Conservation (phyloP, 2,113 vertebrate genomes). For the Channa maculata region DNA sequence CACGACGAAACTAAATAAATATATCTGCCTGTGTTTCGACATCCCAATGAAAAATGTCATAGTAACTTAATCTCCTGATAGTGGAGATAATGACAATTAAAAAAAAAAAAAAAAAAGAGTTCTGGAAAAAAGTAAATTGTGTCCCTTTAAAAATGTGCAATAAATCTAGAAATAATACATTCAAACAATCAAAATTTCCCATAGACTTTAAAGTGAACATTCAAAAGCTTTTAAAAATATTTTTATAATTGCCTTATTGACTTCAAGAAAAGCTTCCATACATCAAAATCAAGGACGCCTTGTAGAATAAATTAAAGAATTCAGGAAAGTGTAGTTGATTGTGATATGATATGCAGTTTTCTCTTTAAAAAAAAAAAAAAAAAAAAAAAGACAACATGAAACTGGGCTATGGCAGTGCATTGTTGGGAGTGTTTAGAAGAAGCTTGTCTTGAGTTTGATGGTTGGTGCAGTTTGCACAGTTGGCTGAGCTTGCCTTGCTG, state of each 20-base stretch:
- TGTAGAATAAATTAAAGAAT: slow-evolving; percentile 69
- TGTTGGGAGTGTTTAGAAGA: slow-evolving; percentile 86
- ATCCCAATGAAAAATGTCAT: slow-evolving; percentile 8
- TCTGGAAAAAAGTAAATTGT: background rate
- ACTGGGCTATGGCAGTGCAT: slow-evolving; percentile 13
- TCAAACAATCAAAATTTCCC: slow-evolving; percentile 44
- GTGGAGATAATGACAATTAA: slow-evolving; percentile 1
- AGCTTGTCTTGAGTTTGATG: slow-evolving; percentile 98
- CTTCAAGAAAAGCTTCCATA: slow-evolving; percentile 22
- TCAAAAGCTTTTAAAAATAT: slow-evolving; percentile 63
- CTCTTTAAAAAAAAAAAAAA: slow-evolving; percentile 35
- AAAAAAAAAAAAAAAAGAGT: background rate
- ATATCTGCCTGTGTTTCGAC: slow-evolving; percentile 7
- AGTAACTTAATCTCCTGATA: background rate
- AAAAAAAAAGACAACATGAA: slow-evolving; percentile 25
- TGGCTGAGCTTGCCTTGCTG: slow-evolving; percentile 89
- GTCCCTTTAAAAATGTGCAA: slow-evolving; percentile 53
- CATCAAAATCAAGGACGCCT: slow-evolving; percentile 30
- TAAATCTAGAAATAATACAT: slow-evolving; percentile 44
- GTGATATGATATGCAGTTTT: slow-evolving; percentile 21
- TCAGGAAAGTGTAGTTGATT: slow-evolving; percentile 31
- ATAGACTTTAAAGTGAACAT: slow-evolving; percentile 56
- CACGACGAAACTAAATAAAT: slow-evolving; percentile 10
- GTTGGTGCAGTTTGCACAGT: slow-evolving; percentile 91
- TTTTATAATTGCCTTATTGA: slow-evolving; percentile 51